A percentile compares a stretch with the other conserved stretches of the same genome.
These are phyloP conservation scores for Euleptes europaea DNA, from an alignment of 2,113 vertebrate genomes.

Conservation along the genomic window DNA sequence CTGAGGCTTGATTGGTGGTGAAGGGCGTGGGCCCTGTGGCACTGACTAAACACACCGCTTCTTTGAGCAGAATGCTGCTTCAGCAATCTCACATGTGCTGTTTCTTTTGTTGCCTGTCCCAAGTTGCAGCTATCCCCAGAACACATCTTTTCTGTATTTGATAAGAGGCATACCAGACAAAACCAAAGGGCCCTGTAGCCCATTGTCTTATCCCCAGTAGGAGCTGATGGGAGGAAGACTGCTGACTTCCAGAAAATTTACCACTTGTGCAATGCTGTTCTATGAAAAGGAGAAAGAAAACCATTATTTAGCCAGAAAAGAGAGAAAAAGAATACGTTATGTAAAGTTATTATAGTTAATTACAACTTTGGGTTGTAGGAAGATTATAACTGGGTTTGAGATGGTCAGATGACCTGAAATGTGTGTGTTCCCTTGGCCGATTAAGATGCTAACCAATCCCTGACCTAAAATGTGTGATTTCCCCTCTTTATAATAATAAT, in stretches of 20 bases:
- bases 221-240: not conserved
- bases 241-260: conserved; percentile 9
- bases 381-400: conserved; percentile 16
- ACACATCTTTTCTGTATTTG: not conserved
- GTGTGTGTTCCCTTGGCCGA: too few relatives aligned
- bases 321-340: not conserved
- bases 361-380: not conserved
- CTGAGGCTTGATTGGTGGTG: not conserved
- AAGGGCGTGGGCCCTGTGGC: not conserved
- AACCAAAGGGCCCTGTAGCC: not conserved
- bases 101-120: not conserved
- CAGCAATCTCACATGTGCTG: fast-evolving
- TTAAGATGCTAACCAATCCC: too few relatives aligned
- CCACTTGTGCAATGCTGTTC: not conserved
- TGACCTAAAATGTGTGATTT: not conserved
- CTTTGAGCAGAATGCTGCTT: conserved; percentile 13
- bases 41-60: fast-evolving
- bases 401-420: not conserved
- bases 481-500: not conserved
- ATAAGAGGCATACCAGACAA: not conserved
- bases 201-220: not conserved
- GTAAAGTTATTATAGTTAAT: conserved; percentile 7
- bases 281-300: conserved; percentile 28
- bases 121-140: not conserved
- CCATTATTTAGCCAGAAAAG: conserved; percentile 21